These are phyloP conservation scores for Sarcoramphus papa DNA, from an alignment of 2,797 vertebrate species.

Conservation along the genomic window DNA sequence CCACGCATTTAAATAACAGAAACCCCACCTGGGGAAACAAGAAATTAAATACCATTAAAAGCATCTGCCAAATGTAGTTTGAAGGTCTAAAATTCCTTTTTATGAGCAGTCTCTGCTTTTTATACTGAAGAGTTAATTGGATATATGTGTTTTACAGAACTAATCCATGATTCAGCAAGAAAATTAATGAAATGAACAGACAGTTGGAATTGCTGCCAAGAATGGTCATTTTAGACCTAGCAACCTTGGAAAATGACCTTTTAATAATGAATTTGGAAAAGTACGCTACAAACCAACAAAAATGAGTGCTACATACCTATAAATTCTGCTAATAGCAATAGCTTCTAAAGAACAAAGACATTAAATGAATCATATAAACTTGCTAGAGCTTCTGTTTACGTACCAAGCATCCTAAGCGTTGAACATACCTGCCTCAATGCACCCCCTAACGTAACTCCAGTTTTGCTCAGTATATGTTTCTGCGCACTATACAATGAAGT, in stretches of 20 bases:
- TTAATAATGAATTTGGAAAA: conserved; percentile 18
- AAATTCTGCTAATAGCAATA: neutral
- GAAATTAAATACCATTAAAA: conserved; percentile 14
- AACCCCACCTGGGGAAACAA: neutral
- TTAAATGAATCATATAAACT: neutral
- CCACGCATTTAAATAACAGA: conserved; percentile 1
- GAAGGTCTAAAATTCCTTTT: conserved; percentile 17
- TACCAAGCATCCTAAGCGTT: neutral
- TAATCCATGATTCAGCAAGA: conserved; percentile 40
- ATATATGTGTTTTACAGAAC: conserved; percentile 36
- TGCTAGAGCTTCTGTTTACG: neutral
- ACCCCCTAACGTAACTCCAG: rapidly evolving
- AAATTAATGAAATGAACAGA: conserved; percentile 48
- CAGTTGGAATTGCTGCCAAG: conserved; percentile 17
- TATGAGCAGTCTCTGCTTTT: neutral
- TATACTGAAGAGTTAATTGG: conserved; percentile 30
- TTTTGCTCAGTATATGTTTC: neutral
- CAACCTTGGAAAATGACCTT: conserved; percentile 43
- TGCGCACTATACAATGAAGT: neutral
- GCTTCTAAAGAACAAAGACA: neutral
- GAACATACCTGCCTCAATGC: neutral
- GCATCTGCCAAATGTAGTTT: neutral
- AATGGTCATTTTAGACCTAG: conserved; percentile 20
- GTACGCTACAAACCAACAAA: neutral
- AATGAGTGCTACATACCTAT: neutral